Evolutionary conservation across 2,797 vertebrate genomes (phyloP).

Genomic region (Chiroxiphia lanceolata): DNA sequence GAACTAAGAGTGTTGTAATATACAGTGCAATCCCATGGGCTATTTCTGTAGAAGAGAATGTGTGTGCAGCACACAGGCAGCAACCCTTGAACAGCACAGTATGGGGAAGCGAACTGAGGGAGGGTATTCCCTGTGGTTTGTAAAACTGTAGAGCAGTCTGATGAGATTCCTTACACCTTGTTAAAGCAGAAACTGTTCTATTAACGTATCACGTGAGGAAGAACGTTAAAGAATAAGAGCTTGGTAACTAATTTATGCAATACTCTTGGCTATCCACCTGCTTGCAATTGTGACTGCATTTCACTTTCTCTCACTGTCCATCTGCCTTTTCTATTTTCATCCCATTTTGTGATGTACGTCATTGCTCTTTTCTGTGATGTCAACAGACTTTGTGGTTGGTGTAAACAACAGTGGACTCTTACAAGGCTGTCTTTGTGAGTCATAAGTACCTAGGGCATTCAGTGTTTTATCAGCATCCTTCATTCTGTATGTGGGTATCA

Average conservation of each 20-base stretch:
- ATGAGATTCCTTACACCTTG: neutral
- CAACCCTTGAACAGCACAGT: neutral
- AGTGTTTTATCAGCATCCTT: neutral
- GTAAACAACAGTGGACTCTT: neutral
- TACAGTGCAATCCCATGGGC: neutral
- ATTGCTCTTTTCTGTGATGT: neutral
- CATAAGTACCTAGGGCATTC: neutral
- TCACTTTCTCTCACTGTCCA: neutral
- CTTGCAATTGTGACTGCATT: neutral
- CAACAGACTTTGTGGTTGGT: neutral
- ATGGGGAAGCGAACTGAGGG: neutral
- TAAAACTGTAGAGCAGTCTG: neutral
- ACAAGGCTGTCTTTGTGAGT: slow-evolving; percentile 17
- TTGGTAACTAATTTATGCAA: neutral
- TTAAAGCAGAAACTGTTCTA: neutral
- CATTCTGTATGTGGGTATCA: neutral
- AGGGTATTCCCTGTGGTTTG: neutral
- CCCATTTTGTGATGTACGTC: neutral
- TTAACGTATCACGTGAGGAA: neutral
- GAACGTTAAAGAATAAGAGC: neutral
- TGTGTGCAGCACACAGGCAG: neutral
- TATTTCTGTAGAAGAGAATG: neutral
- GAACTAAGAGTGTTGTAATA: neutral
- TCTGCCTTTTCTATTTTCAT: neutral
- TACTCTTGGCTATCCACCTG: neutral